These are phyloP conservation scores for Tringa solitaria DNA, from an alignment of 2,113 vertebrate species.

Conservation along the genomic window DNA sequence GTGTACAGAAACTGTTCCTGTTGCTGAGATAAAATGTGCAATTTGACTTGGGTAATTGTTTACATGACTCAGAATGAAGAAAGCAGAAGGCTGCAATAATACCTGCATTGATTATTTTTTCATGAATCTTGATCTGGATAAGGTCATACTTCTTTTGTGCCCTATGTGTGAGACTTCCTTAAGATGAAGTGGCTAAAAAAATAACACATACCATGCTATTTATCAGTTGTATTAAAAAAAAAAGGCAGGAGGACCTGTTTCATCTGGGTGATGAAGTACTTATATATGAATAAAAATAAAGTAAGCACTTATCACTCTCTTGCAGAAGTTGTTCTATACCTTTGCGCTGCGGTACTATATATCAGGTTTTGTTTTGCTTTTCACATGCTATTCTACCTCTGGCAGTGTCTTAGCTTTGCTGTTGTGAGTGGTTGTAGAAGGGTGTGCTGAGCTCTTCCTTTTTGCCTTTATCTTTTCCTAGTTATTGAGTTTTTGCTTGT, in stretches of 20 bases:
- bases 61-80: constrained; percentile 20
- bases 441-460: neutral
- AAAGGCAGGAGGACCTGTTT: neutral
- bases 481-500: neutral
- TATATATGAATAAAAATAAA: neutral
- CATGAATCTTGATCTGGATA: neutral
- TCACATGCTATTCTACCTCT: neutral
- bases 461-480: neutral
- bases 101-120: neutral
- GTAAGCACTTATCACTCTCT: neutral
- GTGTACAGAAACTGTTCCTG: neutral
- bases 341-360: neutral
- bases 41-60: constrained; percentile 13
- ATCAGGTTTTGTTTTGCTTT: neutral
- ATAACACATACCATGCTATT: neutral
- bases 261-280: neutral
- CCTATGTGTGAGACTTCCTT: neutral
- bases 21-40: constrained; percentile 10
- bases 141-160: neutral
- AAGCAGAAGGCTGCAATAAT: neutral
- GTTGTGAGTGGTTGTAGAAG: neutral
- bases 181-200: neutral
- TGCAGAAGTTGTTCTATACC: neutral
- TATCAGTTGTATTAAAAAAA: neutral
- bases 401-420: neutral